Conservation (phyloP, 2,797 vertebrate species). For the Picus viridis region DNA sequence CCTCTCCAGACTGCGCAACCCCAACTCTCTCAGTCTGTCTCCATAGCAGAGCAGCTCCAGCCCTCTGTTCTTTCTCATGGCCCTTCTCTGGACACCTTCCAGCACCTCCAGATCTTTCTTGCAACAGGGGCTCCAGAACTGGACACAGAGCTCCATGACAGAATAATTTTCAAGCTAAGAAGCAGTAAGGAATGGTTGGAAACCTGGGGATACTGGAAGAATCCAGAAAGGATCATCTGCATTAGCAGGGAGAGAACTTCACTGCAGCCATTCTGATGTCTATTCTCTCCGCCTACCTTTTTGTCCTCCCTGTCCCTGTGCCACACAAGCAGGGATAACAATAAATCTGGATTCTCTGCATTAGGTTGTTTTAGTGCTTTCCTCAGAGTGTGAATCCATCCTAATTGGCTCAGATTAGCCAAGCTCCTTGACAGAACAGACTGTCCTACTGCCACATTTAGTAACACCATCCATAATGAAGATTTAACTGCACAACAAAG, state of each 20-base stretch:
- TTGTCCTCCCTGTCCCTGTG: not conserved
- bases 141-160: no score
- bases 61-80: no score
- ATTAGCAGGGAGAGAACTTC: not conserved
- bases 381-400: constrained; percentile 55
- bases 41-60: no score
- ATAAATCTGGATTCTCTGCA: constrained; percentile 45
- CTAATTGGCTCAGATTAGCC: constrained; percentile 55
- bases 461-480: constrained; percentile 57
- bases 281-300: not conserved
- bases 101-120: no score
- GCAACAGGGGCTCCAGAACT: no score
- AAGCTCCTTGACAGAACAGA: constrained; percentile 61
- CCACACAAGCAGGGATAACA: constrained; percentile 20
- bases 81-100: no score
- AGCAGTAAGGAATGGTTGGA: not conserved
- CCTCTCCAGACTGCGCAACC: no score
- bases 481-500: constrained; percentile 41
- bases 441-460: constrained; percentile 57
- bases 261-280: not conserved
- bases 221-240: not conserved
- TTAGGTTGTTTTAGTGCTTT: constrained; percentile 35
- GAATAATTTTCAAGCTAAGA: not conserved
- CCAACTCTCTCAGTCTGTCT: no score
- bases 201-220: not conserved